phyloP scores from a whole-genome alignment of 2,797 vertebrate genomes.

The Orestias chungarensis region DNA sequence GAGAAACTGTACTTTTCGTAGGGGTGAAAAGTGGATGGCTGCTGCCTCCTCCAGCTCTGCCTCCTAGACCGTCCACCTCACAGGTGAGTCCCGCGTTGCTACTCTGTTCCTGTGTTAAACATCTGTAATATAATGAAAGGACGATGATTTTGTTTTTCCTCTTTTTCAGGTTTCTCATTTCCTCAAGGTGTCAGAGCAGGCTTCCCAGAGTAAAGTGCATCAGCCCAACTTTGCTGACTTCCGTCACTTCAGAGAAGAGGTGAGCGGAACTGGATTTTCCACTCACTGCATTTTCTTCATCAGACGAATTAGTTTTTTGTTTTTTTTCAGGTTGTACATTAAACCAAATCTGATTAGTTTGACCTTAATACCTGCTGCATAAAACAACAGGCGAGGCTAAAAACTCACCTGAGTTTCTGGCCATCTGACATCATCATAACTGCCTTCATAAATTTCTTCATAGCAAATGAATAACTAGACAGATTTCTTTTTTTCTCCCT shows the following conservation, averaged over 20 bases:
- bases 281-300: not conserved
- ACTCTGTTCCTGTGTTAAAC: not conserved
- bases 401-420: not conserved
- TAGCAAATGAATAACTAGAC: not conserved
- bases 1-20: constrained; percentile 42
- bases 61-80: constrained; percentile 86
- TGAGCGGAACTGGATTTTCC: constrained; percentile 43
- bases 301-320: not conserved
- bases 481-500: not conserved
- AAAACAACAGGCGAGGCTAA: not conserved
- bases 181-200: constrained; percentile 54
- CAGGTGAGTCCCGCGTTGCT: constrained; percentile 78
- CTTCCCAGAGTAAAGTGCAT: constrained; percentile 61
- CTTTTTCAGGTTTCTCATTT: constrained; percentile 72
- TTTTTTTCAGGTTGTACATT: too few species aligned
- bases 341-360: too few species aligned
- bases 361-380: not conserved
- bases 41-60: constrained; percentile 89
- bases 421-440: not conserved
- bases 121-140: not conserved
- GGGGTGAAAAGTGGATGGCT: constrained; percentile 86
- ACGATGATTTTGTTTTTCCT: not conserved
- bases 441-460: not conserved
- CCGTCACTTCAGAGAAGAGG: constrained; percentile 80
- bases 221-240: constrained; percentile 79